Conservation (phyloP, 30 jellyfish, hydroid and myxozoan species). For the Aurelia sp. region DNA sequence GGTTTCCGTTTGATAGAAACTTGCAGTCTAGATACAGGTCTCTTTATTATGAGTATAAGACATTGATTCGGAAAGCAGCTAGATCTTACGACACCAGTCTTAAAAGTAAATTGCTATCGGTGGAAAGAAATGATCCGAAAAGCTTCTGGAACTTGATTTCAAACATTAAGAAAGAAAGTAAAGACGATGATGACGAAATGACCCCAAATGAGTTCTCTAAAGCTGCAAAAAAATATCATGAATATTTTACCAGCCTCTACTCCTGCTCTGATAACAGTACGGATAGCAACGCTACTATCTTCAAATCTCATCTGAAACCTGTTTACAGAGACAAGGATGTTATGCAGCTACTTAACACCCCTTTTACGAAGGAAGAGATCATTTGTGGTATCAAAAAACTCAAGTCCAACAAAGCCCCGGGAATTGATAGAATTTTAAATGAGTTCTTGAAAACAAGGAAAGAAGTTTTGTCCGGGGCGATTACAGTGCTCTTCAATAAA, state of each 20-base stretch:
- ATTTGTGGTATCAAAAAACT: too few species aligned
- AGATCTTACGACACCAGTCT: not conserved
- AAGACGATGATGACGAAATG: not conserved
- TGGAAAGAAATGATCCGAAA: conserved; percentile 1
- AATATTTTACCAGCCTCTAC: not conserved
- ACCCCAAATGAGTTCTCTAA: not conserved
- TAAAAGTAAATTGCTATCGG: not conserved
- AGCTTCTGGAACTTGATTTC: conserved; percentile 4
- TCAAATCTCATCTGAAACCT: too few species aligned
- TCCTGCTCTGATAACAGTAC: not conserved
- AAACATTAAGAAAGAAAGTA: not conserved
- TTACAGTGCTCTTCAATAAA: not conserved
- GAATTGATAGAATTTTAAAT: not conserved
- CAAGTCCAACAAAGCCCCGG: too few species aligned
- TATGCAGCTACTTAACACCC: too few species aligned
- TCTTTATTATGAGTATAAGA: conserved; percentile 1
- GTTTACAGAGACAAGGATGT: too few species aligned
- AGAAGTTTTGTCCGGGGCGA: not conserved
- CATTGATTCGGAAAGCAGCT: conserved; percentile 18
- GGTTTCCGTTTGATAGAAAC: not conserved
- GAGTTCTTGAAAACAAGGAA: conserved; percentile 4
- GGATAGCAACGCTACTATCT: not conserved
- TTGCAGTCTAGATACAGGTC: conserved; percentile 1
- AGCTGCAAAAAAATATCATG: not conserved
- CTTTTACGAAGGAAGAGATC: too few species aligned